Conservation (phyloP, 2,113 vertebrate genomes). For the Nesogale talazaci region DNA sequence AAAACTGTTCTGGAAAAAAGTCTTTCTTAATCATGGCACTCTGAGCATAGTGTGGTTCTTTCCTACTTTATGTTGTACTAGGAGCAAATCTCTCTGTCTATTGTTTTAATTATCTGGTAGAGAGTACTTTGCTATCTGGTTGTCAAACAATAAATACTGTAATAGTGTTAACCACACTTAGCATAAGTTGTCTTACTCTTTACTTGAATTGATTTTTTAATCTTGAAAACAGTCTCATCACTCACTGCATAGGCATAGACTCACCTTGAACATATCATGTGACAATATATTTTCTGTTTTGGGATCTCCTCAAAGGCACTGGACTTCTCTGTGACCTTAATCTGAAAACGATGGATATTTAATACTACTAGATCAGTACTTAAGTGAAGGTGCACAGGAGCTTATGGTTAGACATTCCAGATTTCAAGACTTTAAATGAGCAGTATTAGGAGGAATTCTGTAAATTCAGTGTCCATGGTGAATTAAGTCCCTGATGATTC, state of each 20-base stretch:
- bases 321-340: background rate
- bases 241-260: background rate
- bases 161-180: background rate
- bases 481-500: background rate
- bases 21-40: background rate
- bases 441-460: background rate
- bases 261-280: background rate
- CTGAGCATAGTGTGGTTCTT: background rate
- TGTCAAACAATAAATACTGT: background rate
- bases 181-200: background rate
- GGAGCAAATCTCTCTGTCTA: background rate
- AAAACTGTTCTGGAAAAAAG: background rate
- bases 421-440: background rate
- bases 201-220: too few species aligned
- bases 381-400: background rate
- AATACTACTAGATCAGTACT: background rate
- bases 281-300: constrained; percentile 3
- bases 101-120: background rate
- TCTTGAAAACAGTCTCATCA: background rate
- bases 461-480: background rate
- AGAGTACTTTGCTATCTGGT: background rate
- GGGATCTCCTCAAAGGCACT: background rate
- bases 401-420: background rate
- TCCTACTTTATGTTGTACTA: background rate
- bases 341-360: background rate